Base-by-base conservation (phyloP, 1,140 invertebrate genomes). In the Drosophila pallidifrons region DNA sequence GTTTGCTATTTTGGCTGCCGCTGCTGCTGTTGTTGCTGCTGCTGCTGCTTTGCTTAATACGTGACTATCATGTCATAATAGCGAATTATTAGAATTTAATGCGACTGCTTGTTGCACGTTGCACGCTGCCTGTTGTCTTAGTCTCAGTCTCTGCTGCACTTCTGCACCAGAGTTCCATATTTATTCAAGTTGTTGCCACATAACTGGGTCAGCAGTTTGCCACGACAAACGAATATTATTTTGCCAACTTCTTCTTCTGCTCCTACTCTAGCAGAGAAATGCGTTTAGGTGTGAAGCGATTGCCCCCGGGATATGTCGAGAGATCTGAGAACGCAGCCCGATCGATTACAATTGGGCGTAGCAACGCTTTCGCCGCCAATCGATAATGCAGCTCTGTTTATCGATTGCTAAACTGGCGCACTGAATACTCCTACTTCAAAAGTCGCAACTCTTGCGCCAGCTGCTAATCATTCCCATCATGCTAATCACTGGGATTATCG, bases 31-130 rank as follows among this genome's bases (percentile, higher is more conserved):
- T 43, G 64, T 51, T 77, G 73, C 55, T 65, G 80, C 77, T 69
- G 74, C 64, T 52, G 61, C 49, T 74, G 74, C 51, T 58, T 70
- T 28, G 85, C 85, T 78, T 88, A 88, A 88, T 88, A 89, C 85
- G 85, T 88, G 86, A 88, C 81, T 88, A 88, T 85, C 85, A 88
- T 89, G 83, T 88, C 83, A 88, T 88, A 88, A 88, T 83, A 88
- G 81, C 83, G 85, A 89, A 83, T 89, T 88, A 88, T 88, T 88
- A 88, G 85, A 89, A 89, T 89, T 89, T 88, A 89, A 88, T 89
- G 77, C 85, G 72, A 59, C 55, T 61, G 70, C 70, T 52, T 32
- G 51, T 54, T 54, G 51, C 51, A 32, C 28, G 51, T 15, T 54
- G 54, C 35, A 20, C 54, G 35, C 8, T 20, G 16, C 41, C 4